Percentiles rank a stretch among this genome's conserved stretches.
phyloP scores from a whole-genome alignment of 2,797 vertebrate species.

The Dermochelys coriacea region DNA sequence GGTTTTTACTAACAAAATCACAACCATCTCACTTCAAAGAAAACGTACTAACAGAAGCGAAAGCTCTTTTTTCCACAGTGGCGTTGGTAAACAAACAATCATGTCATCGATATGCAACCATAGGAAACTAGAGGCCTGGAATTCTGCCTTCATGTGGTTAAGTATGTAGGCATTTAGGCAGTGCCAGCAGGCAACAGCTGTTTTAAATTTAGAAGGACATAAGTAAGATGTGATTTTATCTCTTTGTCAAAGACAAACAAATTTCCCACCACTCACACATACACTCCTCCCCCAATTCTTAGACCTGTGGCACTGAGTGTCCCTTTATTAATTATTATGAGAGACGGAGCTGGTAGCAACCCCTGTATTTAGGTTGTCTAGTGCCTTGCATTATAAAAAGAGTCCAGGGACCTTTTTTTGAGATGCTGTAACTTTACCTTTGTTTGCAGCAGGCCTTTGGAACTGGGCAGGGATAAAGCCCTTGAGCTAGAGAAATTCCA shows the following conservation, averaged over 20 bases:
- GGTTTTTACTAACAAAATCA: not conserved
- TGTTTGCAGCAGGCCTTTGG: not conserved
- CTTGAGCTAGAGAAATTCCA: not conserved
- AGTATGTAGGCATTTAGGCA: slow-evolving; percentile 31
- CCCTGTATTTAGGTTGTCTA: slow-evolving; percentile 25
- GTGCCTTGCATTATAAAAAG: not conserved
- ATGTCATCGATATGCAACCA: slow-evolving; percentile 19
- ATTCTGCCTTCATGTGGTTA: slow-evolving; percentile 56
- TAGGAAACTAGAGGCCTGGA: not conserved
- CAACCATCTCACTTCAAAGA: not conserved
- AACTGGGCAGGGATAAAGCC: not conserved
- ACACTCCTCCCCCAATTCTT: slow-evolving; percentile 12
- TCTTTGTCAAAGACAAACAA: slow-evolving; percentile 47
- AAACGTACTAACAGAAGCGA: not conserved
- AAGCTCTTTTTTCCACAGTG: not conserved
- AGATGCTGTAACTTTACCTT: slow-evolving; percentile 11
- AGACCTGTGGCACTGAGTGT: slow-evolving; percentile 54
- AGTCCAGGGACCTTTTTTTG: not conserved
- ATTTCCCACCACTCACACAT: slow-evolving; percentile 33
- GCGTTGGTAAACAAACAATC: not conserved
- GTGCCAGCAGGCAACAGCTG: slow-evolving; percentile 58
- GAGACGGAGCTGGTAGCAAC: slow-evolving; percentile 37
- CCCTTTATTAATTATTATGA: slow-evolving; percentile 52
- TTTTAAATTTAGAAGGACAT: slow-evolving; percentile 49
- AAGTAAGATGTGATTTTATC: slow-evolving; percentile 42